Evolutionary conservation across 2,113 vertebrate genomes (phyloP), one percentile per base, ranked within the genome.

Genomic region (Meleagris gallopavo): DNA sequence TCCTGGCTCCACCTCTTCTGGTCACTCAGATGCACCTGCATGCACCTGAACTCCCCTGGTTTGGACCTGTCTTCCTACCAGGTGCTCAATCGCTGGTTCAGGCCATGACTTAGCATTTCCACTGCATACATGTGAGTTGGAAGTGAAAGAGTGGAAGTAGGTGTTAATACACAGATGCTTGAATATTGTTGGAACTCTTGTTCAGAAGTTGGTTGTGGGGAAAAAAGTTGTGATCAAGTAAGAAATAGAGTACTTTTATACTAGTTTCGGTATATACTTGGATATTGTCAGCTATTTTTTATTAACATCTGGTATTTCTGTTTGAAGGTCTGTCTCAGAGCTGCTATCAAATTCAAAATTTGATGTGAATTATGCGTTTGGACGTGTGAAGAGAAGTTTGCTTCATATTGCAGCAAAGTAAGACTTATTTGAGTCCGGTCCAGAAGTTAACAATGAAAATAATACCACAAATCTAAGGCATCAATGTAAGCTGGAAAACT

Each of bases 371-470:
- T 99, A 99, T 75, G 99, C 99, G 34, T 99, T 99, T 97, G 99
- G 99, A 96, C 98, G 99, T 29, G 99, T 99, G 82, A 99, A 99
- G 97, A 99, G 99, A 97, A 99, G 99, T 96, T 98, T 99, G 84
- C 98, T 99, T 96, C 99, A 99, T 94, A 99, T 99, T 88, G 99
- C 99, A 96, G 99, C 99, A 97, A 99, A 99, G 99, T 99, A 99
- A 98, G 98, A 90, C 69, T 91, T 97, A 94, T 62, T 86, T 90
- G 82, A 96, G 75, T 92, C 77, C 83, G 76, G 76, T 94, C 77
- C 78, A 83, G 91, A 95, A 93, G 93, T 93, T 97, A 86, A 93
- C 91, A 97, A 72, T 96, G 87, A 95, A 90, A 96, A 76, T 92
- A 83, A 87, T 96, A 40, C 80, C 85, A 89, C 89, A 96, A 95